Evolutionary conservation across 2,113 vertebrate genomes (phyloP), one percentile per base, ranked within the genome.

Genomic region (Microcebus murinus): DNA sequence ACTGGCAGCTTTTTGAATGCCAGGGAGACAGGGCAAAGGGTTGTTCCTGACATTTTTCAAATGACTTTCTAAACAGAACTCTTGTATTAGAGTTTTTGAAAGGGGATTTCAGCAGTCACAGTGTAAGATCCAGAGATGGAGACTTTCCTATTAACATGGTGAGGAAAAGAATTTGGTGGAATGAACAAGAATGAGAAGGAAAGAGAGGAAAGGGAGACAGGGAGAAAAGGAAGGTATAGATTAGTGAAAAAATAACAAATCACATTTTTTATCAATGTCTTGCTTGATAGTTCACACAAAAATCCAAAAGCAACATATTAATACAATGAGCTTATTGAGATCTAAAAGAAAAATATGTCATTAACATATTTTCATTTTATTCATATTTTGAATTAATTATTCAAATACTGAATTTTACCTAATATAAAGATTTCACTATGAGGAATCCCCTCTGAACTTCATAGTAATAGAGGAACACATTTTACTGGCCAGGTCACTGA

Each of bases 1-100:
- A 97, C 95, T 97, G 98, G 71, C 0, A 96, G 0, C 3, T 91
- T 97, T 96, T 93, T 97, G 98, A 98, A 97, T 76, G 94, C 97
- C 90, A 91, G 12, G 68, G 90, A 94, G 70, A 98, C 94, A 96
- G 97, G 87, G 94, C 67, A 95, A 86, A 79, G 59, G 36, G 95
- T 80, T 96, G 97, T 97, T 97, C 57, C 94, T 96, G 82, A 92
- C 91, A 86, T 80, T 82, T 97, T 95, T 96, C 92, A 98, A 92
- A 96, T 90, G 92, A 91, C 71, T 96, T 96, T 79, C 85, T 88
- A 76, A 96, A 98, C 97, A 98, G 97, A 97, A 67, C 3, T 88
- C 63, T 50, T 97, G 97, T 98, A 98, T 91, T 90, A 48, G 25
- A 83, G 96, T 87, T 83, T 95, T 90, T 97, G 73, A 59, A 95